Conservation (phyloP, 1,140 invertebrate species). For the Megalopta genalis region DNA sequence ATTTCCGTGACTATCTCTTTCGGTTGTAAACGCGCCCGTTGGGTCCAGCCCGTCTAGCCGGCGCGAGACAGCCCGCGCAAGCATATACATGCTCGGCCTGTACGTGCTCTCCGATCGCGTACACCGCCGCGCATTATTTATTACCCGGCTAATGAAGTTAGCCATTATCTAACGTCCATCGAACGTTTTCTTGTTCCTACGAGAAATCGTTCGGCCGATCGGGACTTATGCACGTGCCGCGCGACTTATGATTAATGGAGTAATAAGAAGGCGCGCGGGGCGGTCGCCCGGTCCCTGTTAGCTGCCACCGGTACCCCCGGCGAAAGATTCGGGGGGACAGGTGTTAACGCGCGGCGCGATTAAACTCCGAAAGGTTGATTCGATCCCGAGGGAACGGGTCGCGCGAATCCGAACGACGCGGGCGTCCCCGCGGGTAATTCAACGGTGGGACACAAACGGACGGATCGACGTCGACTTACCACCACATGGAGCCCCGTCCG, state of each 20-base stretch:
- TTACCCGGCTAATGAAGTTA: constrained; percentile 58
- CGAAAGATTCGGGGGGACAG: constrained; percentile 40
- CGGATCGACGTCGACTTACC: constrained; percentile 72
- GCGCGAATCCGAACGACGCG: neutral
- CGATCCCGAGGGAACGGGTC: neutral
- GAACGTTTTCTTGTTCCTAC: constrained; percentile 28
- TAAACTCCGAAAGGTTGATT: constrained; percentile 35
- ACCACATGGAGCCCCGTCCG: constrained; percentile 82
- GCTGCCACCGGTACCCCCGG: constrained; percentile 45
- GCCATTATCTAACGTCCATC: constrained; percentile 62
- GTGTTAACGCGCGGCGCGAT: constrained; percentile 52
- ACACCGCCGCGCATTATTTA: constrained; percentile 52
- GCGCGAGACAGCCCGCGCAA: neutral
- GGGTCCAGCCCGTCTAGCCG: constrained; percentile 4
- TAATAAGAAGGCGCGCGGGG: constrained; percentile 52
- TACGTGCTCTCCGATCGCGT: neutral
- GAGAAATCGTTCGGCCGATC: constrained; percentile 46
- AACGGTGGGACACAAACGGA: neutral
- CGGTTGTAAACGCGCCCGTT: constrained; percentile 20
- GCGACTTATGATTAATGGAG: constrained; percentile 61
- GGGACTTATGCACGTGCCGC: constrained; percentile 24
- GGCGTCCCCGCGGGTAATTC: neutral
- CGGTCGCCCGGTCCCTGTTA: neutral
- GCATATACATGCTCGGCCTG: neutral
- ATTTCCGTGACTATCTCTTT: constrained; percentile 46